Percentiles rank a stretch among this genome's conserved stretches.
Conservation (phyloP, 2,797 vertebrate genomes). For the Hafferia zeledoni region DNA sequence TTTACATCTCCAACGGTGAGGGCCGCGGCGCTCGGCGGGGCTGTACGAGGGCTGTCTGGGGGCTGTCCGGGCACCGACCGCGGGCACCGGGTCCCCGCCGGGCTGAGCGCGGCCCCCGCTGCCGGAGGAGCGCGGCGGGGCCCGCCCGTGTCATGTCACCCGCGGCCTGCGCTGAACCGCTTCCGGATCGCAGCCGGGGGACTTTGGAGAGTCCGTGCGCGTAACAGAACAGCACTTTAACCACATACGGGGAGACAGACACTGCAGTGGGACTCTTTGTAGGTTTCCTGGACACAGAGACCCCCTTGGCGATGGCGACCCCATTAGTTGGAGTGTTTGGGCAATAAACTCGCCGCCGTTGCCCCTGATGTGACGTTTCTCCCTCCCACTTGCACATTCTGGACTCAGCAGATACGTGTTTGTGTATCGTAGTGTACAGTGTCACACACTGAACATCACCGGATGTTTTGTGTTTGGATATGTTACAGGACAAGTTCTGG, state of each 20-base stretch:
- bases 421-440: accelerated
- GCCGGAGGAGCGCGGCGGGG: neutral
- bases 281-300: accelerated
- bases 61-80: neutral
- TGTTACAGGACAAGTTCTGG: constrained; percentile 88
- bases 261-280: accelerated
- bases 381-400: neutral
- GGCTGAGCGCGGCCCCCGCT: neutral
- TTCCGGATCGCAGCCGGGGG: accelerated
- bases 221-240: accelerated
- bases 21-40: neutral
- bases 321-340: accelerated
- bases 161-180: neutral
- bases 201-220: accelerated
- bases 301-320: accelerated
- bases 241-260: accelerated
- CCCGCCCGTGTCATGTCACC: neutral
- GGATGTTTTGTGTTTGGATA: neutral
- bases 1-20: constrained; percentile 80
- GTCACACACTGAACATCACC: neutral
- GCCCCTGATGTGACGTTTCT: neutral
- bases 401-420: accelerated
- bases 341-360: accelerated
- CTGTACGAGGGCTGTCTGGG: neutral
- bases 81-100: neutral